phyloP scores from a whole-genome alignment of 2,888 invertebrate genomes.

The Galerucella calmariensis region DNA sequence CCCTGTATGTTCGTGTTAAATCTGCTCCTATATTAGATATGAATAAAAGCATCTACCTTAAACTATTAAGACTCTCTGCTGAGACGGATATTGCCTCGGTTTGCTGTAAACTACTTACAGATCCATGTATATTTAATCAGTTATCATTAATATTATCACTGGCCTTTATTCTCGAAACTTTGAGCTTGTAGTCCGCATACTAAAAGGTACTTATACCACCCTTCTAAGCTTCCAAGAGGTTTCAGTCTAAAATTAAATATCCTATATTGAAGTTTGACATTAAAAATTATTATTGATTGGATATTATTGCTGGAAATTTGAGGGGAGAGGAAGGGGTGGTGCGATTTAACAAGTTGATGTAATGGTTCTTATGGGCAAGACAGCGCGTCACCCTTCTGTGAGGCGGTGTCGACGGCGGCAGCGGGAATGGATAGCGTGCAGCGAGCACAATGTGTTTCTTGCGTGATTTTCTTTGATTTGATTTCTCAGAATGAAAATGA shows the following conservation, averaged over 20 bases:
- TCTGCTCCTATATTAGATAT: neutral
- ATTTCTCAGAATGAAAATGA: slow-evolving; percentile 44
- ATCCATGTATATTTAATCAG: neutral
- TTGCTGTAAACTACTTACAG: neutral
- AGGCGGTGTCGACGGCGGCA: slow-evolving; percentile 18
- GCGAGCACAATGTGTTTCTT: slow-evolving; percentile 45
- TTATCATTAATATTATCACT: neutral
- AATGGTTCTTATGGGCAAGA: slow-evolving; percentile 39
- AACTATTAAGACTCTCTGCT: neutral
- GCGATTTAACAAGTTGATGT: slow-evolving; percentile 37
- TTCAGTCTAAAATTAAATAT: no score
- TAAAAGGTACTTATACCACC: neutral
- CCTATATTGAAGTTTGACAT: neutral
- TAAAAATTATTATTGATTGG: neutral
- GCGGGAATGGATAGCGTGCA: slow-evolving; percentile 41
- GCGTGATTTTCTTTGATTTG: slow-evolving; percentile 47
- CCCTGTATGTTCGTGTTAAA: neutral
- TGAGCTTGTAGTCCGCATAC: neutral
- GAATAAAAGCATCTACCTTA: neutral
- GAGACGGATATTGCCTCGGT: neutral
- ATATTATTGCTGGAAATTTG: neutral
- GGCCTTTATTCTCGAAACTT: neutral
- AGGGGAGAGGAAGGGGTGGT: neutral
- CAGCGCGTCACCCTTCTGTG: slow-evolving; percentile 42
- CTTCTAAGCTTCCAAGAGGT: no score